Conservation (phyloP, 1,140 invertebrate genomes). For the Caenorhabditis tropicalis region DNA sequence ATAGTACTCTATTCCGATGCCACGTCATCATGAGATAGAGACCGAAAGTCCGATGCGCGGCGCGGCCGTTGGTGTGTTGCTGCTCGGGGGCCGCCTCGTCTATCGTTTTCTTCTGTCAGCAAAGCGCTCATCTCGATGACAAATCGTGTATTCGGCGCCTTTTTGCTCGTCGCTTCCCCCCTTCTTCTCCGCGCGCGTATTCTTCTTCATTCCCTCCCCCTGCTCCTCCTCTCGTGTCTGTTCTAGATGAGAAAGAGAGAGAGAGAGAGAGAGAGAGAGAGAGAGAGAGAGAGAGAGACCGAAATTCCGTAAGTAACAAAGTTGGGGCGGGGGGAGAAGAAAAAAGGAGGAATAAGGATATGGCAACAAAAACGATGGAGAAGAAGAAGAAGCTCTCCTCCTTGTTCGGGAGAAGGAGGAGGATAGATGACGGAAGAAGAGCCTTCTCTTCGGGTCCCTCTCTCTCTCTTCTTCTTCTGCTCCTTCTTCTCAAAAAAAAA, state of each 20-base stretch:
- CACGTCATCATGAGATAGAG: not conserved
- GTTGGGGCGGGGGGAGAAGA: too few relatives aligned
- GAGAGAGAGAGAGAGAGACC: too few relatives aligned
- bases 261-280: not conserved
- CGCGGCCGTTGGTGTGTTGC: too few relatives aligned
- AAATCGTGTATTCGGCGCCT: constrained; percentile 41
- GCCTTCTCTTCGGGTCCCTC: too few relatives aligned
- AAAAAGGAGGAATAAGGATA: not conserved
- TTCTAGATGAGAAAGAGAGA: not conserved
- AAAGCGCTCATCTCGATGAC: constrained; percentile 43
- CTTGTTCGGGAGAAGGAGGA: not conserved
- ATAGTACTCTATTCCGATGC: not conserved
- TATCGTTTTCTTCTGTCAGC: not conserved
- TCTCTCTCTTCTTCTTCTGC: too few relatives aligned
- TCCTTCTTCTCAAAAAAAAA: too few relatives aligned
- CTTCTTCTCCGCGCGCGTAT: not conserved
- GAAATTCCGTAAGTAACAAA: too few relatives aligned
- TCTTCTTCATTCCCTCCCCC: not conserved
- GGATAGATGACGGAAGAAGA: too few relatives aligned
- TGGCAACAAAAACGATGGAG: not conserved
- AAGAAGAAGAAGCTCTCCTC: not conserved
- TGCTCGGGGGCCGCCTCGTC: too few relatives aligned
- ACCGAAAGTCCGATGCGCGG: too few relatives aligned
- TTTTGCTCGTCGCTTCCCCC: too few relatives aligned
- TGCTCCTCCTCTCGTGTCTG: too few relatives aligned